phyloP scores from a whole-genome alignment of 2,888 invertebrate genomes.

The Gymnosoma rotundatum region DNA sequence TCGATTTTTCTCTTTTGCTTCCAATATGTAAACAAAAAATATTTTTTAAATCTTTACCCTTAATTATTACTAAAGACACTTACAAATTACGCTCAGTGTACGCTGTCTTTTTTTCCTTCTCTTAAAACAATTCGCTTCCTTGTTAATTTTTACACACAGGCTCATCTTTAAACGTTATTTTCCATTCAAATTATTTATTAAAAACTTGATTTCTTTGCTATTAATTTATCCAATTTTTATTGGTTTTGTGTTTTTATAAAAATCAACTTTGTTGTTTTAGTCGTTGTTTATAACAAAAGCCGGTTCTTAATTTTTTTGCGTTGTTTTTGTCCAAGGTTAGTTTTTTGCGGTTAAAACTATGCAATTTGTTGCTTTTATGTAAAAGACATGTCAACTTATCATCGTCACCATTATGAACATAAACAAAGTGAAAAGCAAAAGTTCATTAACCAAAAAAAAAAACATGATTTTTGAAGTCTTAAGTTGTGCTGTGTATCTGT shows the following conservation, averaged over 20 bases:
- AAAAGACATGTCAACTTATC: conserved; percentile 29
- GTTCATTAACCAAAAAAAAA: conserved; percentile 52
- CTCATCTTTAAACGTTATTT: conserved; percentile 14
- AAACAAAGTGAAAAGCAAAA: not conserved
- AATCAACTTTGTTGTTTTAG: not conserved
- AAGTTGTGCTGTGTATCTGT: too few relatives aligned
- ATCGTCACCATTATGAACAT: not conserved
- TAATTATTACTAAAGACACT: not conserved
- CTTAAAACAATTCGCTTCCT: conserved; percentile 39
- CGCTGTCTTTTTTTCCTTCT: not conserved
- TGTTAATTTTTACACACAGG: conserved; percentile 20
- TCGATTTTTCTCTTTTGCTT: too few relatives aligned
- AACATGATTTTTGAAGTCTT: too few relatives aligned
- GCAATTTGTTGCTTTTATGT: not conserved
- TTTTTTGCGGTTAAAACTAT: conserved; percentile 22
- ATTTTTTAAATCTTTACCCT: not conserved
- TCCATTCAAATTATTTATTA: conserved; percentile 26
- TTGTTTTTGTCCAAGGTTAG: conserved; percentile 46
- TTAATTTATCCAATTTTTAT: conserved; percentile 10
- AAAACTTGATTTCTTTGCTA: conserved; percentile 43
- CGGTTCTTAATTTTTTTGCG: conserved; percentile 14
- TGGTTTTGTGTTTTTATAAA: not conserved
- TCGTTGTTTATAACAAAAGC: conserved; percentile 28
- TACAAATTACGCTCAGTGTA: not conserved
- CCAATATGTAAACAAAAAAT: too few relatives aligned